These are phyloP conservation scores for Ciconia nigra DNA, from an alignment of 2,797 vertebrate genomes.

Conservation along the genomic window DNA sequence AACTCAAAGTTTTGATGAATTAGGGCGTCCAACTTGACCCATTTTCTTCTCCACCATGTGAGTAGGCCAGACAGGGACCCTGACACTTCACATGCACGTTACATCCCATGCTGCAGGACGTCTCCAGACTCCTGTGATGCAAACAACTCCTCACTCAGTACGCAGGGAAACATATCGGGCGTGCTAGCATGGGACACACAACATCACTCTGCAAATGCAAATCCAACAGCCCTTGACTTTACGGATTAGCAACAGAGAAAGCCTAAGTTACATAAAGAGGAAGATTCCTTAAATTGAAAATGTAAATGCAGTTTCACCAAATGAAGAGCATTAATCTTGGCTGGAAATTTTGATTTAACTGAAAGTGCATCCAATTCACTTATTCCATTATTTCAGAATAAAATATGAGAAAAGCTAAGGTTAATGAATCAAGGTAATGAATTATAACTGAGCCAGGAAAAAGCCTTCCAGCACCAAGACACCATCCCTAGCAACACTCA, in stretches of 20 bases:
- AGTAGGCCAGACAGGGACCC: neutral
- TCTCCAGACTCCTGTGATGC: neutral
- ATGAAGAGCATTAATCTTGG: neutral
- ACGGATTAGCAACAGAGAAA: neutral
- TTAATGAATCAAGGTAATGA: neutral
- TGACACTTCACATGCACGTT: rapidly evolving
- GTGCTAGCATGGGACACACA: neutral
- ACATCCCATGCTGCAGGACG: neutral
- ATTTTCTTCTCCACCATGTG: neutral
- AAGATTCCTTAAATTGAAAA: neutral
- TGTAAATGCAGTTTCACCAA: neutral
- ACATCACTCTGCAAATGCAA: neutral
- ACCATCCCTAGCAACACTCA: neutral
- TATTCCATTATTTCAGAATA: conserved; percentile 19
- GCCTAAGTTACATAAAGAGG: neutral
- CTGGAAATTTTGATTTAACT: neutral
- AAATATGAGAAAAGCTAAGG: neutral
- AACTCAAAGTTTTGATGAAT: neutral
- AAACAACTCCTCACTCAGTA: neutral
- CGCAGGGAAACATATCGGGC: neutral
- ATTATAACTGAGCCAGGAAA: neutral
- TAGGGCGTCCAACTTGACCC: neutral
- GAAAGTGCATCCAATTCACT: neutral
- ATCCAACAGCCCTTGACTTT: neutral
- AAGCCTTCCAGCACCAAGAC: neutral